These are phyloP conservation scores for Gonatopus flavifemur DNA, from an alignment of 1,140 invertebrate species.

Conservation along the genomic window DNA sequence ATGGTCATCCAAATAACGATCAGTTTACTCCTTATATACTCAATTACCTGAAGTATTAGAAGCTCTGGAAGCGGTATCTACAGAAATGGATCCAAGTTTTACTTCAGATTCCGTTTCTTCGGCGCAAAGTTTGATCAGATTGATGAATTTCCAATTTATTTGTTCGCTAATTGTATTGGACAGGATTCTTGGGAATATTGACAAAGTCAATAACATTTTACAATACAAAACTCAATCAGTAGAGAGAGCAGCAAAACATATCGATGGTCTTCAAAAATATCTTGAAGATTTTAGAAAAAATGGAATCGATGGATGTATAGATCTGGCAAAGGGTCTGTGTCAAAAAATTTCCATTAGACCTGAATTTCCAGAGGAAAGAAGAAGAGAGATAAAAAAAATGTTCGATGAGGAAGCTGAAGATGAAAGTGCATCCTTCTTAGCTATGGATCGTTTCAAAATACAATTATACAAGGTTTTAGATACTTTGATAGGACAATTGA, in stretches of 20 bases:
- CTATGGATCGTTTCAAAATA: slow-evolving; percentile 14
- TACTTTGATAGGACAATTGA: slow-evolving; percentile 8
- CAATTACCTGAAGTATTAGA: too few relatives aligned
- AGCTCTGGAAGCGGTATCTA: too few relatives aligned
- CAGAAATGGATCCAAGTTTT: too few relatives aligned
- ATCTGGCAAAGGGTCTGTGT: slow-evolving; percentile 12
- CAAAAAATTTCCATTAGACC: slow-evolving; percentile 9
- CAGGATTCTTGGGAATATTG: slow-evolving; percentile 26
- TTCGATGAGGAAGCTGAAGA: slow-evolving; percentile 13
- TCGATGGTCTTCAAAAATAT: slow-evolving; percentile 1
- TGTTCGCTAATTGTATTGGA: slow-evolving; percentile 22
- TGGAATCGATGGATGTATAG: slow-evolving; percentile 2
- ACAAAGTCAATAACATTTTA: slow-evolving; percentile 21
- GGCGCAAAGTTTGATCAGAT: too few relatives aligned
- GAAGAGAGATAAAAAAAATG: slow-evolving; percentile 8
- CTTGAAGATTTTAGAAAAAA: slow-evolving; percentile 3
- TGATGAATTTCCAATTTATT: slow-evolving; percentile 28
- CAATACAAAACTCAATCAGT: slow-evolving; percentile 15
- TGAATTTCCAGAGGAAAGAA: slow-evolving; percentile 15
- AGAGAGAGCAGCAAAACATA: slow-evolving; percentile 2
- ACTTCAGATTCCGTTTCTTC: slow-evolving; percentile 17
- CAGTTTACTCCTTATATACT: too few relatives aligned
- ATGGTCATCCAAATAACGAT: slow-evolving; percentile 1
- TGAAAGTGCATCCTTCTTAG: slow-evolving; percentile 12
- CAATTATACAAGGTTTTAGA: too few relatives aligned